Evolutionary conservation across 2,113 vertebrate species (phyloP).

Genomic region (Catharus bicknelli): DNA sequence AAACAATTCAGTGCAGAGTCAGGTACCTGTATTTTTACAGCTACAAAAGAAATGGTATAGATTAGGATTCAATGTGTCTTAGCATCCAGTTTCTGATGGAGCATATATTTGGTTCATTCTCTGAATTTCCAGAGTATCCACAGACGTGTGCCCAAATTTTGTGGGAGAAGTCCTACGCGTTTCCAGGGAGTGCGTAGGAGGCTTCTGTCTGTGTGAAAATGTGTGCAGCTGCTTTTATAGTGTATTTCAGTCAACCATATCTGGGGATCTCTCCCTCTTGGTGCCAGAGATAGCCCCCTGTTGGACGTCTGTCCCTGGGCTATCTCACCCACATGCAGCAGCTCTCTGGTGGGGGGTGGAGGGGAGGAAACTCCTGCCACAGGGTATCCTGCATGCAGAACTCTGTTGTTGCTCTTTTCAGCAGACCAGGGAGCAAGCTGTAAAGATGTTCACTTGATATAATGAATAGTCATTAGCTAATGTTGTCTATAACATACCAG

Average conservation of each 20-base stretch:
- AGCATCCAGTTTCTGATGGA: background rate
- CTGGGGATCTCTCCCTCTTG: background rate
- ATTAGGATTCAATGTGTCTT: background rate
- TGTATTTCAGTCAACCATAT: background rate
- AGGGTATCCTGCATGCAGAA: too few relatives aligned
- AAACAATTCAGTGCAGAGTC: background rate
- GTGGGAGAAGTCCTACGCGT: background rate
- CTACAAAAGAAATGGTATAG: background rate
- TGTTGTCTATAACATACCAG: background rate
- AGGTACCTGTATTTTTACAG: background rate
- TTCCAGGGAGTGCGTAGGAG: background rate
- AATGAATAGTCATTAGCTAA: slow-evolving; percentile 13
- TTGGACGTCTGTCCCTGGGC: background rate
- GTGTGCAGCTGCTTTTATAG: background rate
- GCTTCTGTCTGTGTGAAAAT: background rate
- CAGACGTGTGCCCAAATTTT: background rate
- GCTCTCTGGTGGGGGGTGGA: too few relatives aligned
- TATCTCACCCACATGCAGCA: background rate
- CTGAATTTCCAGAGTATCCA: background rate
- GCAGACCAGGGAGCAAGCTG: background rate
- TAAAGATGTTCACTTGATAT: background rate
- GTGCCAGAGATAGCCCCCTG: background rate
- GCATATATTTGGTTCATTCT: background rate
- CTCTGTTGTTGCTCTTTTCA: background rate
- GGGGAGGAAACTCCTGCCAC: background rate